Evolutionary conservation across 2,888 invertebrate species (phyloP).

Genomic region (Pseudeuparius sepicola): DNA sequence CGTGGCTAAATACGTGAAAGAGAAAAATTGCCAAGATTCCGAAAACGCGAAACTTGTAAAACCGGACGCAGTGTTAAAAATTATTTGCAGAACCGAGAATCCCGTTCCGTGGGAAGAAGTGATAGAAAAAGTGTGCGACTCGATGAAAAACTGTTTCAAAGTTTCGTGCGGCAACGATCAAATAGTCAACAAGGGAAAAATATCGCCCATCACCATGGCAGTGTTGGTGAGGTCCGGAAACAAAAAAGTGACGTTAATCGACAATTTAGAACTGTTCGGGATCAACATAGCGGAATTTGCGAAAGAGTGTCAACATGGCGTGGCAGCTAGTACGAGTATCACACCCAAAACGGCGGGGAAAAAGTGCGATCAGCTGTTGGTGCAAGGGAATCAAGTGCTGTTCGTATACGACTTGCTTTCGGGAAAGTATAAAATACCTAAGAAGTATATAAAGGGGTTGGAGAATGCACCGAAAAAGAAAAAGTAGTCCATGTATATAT

Average conservation of each 20-base stretch:
- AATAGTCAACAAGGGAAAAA: constrained; percentile 52
- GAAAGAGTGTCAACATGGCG: constrained; percentile 71
- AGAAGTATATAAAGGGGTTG: constrained; percentile 63
- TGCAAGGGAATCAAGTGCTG: constrained; percentile 84
- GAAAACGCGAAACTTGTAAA: constrained; percentile 41
- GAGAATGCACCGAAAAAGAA: constrained; percentile 66
- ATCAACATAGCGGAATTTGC: constrained; percentile 71
- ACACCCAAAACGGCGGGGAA: constrained; percentile 58
- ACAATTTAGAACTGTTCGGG: constrained; percentile 81
- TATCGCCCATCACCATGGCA: constrained; percentile 68
- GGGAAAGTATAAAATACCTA: constrained; percentile 69
- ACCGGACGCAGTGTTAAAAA: constrained; percentile 40
- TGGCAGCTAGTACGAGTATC: constrained; percentile 79
- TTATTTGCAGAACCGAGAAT: constrained; percentile 37
- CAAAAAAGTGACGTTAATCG: constrained; percentile 86
- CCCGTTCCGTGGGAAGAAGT: constrained; percentile 62
- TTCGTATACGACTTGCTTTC: constrained; percentile 35
- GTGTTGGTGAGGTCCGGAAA: constrained; percentile 72
- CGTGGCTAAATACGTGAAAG: constrained; percentile 62
- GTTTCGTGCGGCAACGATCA: constrained; percentile 46
- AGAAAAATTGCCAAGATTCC: constrained; percentile 46
- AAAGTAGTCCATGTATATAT: too few relatives aligned
- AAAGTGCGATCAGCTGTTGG: constrained; percentile 63
- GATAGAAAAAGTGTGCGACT: constrained; percentile 50
- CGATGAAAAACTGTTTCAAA: constrained; percentile 65